A percentile compares a stretch with the other conserved stretches of the same genome.
Conservation (phyloP, 2,888 invertebrate genomes). For the Polydrusus cervinus region DNA sequence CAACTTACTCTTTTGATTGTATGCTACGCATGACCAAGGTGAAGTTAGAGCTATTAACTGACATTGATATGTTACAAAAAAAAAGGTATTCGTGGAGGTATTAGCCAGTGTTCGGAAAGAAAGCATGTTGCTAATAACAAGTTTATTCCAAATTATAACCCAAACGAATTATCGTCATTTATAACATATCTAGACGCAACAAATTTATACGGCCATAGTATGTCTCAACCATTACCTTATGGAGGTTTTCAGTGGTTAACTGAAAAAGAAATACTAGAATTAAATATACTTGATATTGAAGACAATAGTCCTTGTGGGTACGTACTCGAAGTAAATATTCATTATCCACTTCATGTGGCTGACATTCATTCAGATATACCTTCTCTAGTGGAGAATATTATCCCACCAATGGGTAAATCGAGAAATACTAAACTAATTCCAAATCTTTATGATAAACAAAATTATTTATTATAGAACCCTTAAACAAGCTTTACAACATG, state of each 20-base stretch:
- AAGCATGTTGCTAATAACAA: conserved; percentile 3
- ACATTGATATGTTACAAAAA: conserved; percentile 19
- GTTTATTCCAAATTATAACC: neutral
- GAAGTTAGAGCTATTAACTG: neutral
- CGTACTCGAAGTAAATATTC: neutral
- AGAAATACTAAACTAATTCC: neutral
- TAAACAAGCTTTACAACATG: neutral
- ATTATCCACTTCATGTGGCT: neutral
- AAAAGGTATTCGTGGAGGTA: conserved; percentile 5
- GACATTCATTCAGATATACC: neutral
- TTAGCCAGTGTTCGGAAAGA: conserved; percentile 10
- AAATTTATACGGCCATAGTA: neutral
- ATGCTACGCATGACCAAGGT: neutral
- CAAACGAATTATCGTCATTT: neutral
- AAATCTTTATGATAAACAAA: neutral
- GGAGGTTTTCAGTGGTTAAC: neutral
- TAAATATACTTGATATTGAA: neutral
- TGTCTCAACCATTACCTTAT: too few relatives aligned
- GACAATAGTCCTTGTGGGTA: neutral
- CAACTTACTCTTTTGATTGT: neutral
- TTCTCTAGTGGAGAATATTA: neutral
- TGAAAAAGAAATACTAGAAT: neutral
- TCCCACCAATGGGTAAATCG: conserved; percentile 5
- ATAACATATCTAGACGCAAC: neutral
- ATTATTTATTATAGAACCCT: neutral